Base-by-base conservation (phyloP, 1,140 invertebrate species). In the Halictus rubicundus region DNA sequence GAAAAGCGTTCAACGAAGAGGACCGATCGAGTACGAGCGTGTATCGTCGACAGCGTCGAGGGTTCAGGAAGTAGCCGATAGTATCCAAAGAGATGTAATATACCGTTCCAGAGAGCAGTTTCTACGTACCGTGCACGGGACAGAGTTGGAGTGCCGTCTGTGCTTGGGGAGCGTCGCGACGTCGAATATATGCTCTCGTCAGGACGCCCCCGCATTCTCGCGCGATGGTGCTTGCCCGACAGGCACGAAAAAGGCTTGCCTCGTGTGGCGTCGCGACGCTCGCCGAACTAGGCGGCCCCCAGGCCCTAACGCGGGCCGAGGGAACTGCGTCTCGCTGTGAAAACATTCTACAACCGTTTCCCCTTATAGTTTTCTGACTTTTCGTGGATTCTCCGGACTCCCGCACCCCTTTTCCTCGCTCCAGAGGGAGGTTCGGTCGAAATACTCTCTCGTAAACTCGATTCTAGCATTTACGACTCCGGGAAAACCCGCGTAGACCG, bases 171-270 rank as follows among this genome's bases (percentile, higher is more conserved):
- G 90, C 91, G 87, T 90, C 88, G 88, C 90, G 91, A 89, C 89
- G 89, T 91, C 90, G 86, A 93, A 92, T 93, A 92, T 93, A 93
- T 92, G 92, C 92, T 92, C 92, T 93, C 90, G 90, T 91, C 85
- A 87, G 83, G 76, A 92, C 92, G 91, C 92, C 92, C 92, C 91
- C 92, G 90, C 92, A 89, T 91, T 90, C 90, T 90, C 90, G 88
- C 89, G 88, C 87, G 89, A 91, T 89, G 89, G 89, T 84, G 86
- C 87, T 87, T 89, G 82, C 89, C 68, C 91, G 88, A 92, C 90
- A 92, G 90, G 92, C 92, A 93, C 92, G 92, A 93, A 93, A 93
- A 93, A 93, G 92, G 92, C 90, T 90, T 89, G 92, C 89, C 85
- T 92, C 89, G 87, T 87, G 89, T 88, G 80, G 86, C 92, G 87